A percentile compares a stretch with the other conserved stretches of the same genome.
phyloP scores from a whole-genome alignment of 2,888 invertebrate genomes.

The Leptinotarsa haldemani region DNA sequence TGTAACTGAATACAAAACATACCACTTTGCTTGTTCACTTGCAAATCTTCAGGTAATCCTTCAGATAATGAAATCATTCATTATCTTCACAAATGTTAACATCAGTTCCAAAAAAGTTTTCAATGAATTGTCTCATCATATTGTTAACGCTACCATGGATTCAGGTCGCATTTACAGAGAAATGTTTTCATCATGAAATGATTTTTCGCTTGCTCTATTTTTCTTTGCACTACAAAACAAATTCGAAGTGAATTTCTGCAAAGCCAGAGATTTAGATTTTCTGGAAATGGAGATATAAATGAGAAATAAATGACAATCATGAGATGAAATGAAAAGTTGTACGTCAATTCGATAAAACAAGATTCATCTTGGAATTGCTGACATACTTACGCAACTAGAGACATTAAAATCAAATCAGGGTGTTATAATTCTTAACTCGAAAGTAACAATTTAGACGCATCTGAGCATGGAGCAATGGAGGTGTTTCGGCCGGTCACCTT shows the following conservation, averaged over 20 bases:
- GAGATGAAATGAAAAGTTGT: not conserved
- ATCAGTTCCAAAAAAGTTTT: too few species aligned
- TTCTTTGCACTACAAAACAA: not conserved
- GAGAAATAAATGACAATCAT: not conserved
- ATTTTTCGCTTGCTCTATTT: not conserved
- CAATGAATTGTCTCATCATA: too few species aligned
- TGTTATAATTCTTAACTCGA: not conserved
- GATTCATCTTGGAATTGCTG: not conserved
- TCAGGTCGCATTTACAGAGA: not conserved
- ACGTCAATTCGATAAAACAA: not conserved
- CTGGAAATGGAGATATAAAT: not conserved
- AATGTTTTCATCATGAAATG: not conserved
- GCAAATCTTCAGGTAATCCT: too few species aligned
- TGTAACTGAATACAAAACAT: too few species aligned
- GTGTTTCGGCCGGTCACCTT: not conserved
- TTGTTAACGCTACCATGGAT: not conserved
- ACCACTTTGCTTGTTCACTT: too few species aligned
- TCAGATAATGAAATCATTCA: too few species aligned
- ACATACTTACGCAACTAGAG: constrained; percentile 7
- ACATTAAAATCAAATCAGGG: constrained; percentile 5
- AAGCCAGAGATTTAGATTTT: not conserved
- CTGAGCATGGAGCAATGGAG: constrained; percentile 1
- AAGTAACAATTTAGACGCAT: not conserved
- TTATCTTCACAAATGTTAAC: too few species aligned
- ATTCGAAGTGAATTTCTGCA: not conserved